Percentiles rank a stretch among this genome's conserved stretches.
phyloP scores from a whole-genome alignment of 2,113 vertebrate species.

The Garra rufa region DNA sequence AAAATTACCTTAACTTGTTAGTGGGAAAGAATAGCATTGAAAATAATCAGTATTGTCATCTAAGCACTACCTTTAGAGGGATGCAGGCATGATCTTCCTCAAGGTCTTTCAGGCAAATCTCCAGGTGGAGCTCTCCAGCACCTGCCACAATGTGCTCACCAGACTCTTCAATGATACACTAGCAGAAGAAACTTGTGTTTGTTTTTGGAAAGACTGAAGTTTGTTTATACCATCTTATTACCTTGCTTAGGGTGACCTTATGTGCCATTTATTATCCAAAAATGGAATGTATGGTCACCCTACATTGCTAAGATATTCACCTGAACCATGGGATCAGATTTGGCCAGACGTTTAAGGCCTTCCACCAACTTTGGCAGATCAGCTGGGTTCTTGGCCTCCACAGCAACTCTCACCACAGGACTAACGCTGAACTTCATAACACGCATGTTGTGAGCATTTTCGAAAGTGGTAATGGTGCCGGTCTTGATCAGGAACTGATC shows the following conservation, averaged over 20 bases:
- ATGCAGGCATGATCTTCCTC: conserved; percentile 74
- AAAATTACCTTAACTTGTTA: not conserved
- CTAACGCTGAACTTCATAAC: conserved; percentile 76
- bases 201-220: not conserved
- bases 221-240: not conserved
- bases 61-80: conserved; percentile 65
- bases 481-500: conserved; percentile 75
- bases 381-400: conserved; percentile 73
- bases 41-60: not conserved
- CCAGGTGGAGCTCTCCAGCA: conserved; percentile 70
- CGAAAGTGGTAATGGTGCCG: conserved; percentile 70
- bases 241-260: too few relatives aligned
- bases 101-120: conserved; percentile 74
- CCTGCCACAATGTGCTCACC: conserved; percentile 71
- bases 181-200: not conserved
- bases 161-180: conserved; percentile 71
- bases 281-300: too few relatives aligned
- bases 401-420: conserved; percentile 70
- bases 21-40: not conserved
- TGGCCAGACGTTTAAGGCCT: conserved; percentile 72
- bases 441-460: conserved; percentile 71
- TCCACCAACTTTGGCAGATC: conserved; percentile 75
- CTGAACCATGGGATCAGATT: conserved; percentile 76
- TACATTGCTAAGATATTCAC: conserved; percentile 55
- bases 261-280: too few relatives aligned